Evolutionary conservation across 2,797 vertebrate species (phyloP), one percentile per base, ranked within the genome.

Genomic region (Odontamblyopus rebecca): DNA sequence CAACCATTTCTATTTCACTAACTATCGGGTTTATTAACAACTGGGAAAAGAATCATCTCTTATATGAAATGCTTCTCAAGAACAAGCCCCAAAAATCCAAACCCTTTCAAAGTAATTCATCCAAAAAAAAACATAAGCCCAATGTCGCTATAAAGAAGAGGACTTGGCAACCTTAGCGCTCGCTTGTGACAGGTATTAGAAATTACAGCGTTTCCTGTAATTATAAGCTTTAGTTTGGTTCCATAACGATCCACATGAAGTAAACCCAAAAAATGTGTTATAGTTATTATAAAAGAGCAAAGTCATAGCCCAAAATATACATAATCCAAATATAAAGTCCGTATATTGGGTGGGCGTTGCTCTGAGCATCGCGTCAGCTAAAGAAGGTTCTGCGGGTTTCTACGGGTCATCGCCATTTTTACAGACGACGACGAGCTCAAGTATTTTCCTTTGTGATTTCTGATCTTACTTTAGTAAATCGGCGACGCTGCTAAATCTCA

Each of bases 381-480:
- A 4, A 73, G 72, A 85, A 80, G 4, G 16, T 83, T 86, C 81
- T 5, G 30, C 30, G 23, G 12, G 5, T 12, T 78, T 78, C 56
- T 27, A 15, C 44, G 38, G 29, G 64, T 12, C 23, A 0, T 77
- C 91, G 90, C 90, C 91, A 92, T 92, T 70, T 92, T 91, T 27
- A 26, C 0, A 12, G 32, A 64, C 64, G 48, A 68, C 62, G 6
- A 63, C 0, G 0, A 19, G 4, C 3, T 0, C 18, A 53, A 4
- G 0, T 15, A 2, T 19, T 69, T 50, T 35, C 0, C 0, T 6
- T 4, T 68, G 71, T 71, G 63, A 73, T 82, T 79, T 72, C 69
- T 19, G 26, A n/a, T 9, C 6, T 9, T 16, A 67, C 18, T 56
- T 48, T 54, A 50, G 0, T 30, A 9, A n/a, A 0, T 59, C 56